Conservation (phyloP, 2,113 vertebrate genomes). For the Mionectes macconnelli region DNA sequence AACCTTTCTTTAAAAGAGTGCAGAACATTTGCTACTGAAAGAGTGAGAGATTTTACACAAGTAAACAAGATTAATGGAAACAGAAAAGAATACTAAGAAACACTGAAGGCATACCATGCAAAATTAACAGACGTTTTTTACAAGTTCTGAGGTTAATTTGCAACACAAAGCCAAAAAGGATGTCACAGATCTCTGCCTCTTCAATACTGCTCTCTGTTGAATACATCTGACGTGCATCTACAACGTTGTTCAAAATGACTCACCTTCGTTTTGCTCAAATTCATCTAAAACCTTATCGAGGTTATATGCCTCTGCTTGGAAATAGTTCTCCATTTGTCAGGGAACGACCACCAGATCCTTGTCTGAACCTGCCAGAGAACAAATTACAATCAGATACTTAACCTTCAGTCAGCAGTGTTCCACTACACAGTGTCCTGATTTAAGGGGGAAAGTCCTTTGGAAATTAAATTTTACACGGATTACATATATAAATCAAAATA, state of each 20-base stretch:
- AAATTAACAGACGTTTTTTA: background rate
- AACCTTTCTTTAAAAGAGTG: background rate
- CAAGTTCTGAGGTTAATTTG: background rate
- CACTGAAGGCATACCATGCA: background rate
- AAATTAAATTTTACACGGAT: background rate
- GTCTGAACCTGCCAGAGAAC: slow-evolving; percentile 79
- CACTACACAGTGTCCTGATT: background rate
- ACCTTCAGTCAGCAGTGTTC: background rate
- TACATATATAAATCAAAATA: background rate
- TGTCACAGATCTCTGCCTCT: background rate
- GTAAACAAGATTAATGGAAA: background rate
- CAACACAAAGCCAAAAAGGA: background rate
- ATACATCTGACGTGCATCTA: background rate
- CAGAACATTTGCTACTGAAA: background rate
- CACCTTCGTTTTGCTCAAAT: slow-evolving; percentile 99
- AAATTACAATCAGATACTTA: slow-evolving; percentile 22
- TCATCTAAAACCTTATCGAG: slow-evolving; percentile 99
- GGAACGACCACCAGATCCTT: slow-evolving; percentile 81
- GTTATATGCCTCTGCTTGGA: slow-evolving; percentile 98
- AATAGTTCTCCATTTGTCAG: slow-evolving; percentile 99
- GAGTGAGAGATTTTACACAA: background rate
- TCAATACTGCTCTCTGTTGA: background rate
- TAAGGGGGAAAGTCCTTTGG: background rate
- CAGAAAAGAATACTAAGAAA: background rate
- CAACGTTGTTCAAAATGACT: slow-evolving; percentile 36